Percentiles rank a stretch among this genome's conserved stretches.
These are phyloP conservation scores for Stenolophus ochropezus DNA, from an alignment of 2,888 invertebrate genomes.

Conservation along the genomic window DNA sequence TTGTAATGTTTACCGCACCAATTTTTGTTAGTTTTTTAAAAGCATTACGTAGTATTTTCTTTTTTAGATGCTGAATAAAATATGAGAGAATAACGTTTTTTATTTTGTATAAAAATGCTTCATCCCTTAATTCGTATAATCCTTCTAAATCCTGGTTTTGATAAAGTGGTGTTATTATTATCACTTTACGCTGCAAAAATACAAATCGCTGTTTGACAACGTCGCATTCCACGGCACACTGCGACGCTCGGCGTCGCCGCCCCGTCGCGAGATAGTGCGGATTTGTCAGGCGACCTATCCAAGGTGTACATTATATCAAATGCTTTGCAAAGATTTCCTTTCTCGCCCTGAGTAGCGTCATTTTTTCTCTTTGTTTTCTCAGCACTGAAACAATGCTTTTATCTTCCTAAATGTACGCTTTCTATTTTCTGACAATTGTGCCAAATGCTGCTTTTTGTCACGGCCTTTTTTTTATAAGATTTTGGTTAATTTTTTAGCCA, in stretches of 20 bases:
- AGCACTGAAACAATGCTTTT: conserved; percentile 57
- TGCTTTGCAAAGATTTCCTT: conserved; percentile 52
- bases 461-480: conserved; percentile 26
- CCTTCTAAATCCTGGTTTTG: not conserved
- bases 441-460: conserved; percentile 31
- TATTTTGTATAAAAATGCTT: not conserved
- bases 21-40: too few relatives aligned
- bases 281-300: conserved; percentile 50
- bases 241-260: conserved; percentile 5
- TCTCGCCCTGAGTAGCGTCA: conserved; percentile 44
- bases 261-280: conserved; percentile 32
- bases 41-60: too few relatives aligned
- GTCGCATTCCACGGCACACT: not conserved
- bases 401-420: conserved; percentile 57
- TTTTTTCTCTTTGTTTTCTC: conserved; percentile 53
- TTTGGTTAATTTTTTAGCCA: conserved; percentile 24
- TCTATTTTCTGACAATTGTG: conserved; percentile 58
- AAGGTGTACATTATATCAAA: conserved; percentile 57
- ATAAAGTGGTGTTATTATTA: not conserved
- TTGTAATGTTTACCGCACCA: too few relatives aligned
- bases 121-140: not conserved
- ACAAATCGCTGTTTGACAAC: not conserved
- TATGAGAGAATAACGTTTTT: not conserved
- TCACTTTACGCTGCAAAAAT: not conserved
- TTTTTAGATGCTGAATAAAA: too few relatives aligned